A percentile compares a stretch with the other conserved stretches of the same genome.
These are phyloP conservation scores for Lepus europaeus DNA, from an alignment of 2,113 vertebrate species.

Conservation along the genomic window DNA sequence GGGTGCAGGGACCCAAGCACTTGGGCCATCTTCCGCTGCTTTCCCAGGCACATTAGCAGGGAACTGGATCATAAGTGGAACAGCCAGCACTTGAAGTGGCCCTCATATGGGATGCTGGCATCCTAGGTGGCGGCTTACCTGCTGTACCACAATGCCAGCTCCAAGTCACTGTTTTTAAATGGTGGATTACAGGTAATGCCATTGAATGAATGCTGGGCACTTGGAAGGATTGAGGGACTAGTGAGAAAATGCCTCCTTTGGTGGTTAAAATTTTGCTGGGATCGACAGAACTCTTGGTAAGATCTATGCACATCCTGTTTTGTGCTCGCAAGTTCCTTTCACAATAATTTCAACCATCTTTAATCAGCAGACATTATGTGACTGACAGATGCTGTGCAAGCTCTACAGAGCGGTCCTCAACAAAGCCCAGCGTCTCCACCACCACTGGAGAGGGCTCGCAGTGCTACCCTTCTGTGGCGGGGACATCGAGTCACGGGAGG, in stretches of 20 bases:
- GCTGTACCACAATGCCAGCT: no score
- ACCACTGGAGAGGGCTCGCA: background rate
- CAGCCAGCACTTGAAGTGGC: no score
- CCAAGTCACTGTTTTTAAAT: background rate
- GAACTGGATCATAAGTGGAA: no score
- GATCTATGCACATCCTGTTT: background rate
- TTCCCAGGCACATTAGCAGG: no score
- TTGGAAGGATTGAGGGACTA: background rate
- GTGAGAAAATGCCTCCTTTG: background rate
- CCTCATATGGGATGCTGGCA: no score
- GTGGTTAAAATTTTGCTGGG: constrained; percentile 3
- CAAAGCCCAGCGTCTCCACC: background rate
- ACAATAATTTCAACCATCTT: background rate
- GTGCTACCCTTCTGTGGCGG: background rate
- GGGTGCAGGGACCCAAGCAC: no score
- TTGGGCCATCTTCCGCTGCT: no score
- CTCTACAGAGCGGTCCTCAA: background rate
- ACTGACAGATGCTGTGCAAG: background rate
- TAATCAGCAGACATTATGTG: constrained; percentile 37
- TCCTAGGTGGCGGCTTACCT: no score
- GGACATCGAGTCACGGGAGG: background rate
- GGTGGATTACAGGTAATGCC: background rate
- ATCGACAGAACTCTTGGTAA: background rate
- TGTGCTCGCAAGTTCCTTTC: constrained; percentile 22
- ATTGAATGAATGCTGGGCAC: background rate